Base-by-base conservation (phyloP, 30 jellyfish, hydroid and myxozoan species). In the Aurelia aurita region DNA sequence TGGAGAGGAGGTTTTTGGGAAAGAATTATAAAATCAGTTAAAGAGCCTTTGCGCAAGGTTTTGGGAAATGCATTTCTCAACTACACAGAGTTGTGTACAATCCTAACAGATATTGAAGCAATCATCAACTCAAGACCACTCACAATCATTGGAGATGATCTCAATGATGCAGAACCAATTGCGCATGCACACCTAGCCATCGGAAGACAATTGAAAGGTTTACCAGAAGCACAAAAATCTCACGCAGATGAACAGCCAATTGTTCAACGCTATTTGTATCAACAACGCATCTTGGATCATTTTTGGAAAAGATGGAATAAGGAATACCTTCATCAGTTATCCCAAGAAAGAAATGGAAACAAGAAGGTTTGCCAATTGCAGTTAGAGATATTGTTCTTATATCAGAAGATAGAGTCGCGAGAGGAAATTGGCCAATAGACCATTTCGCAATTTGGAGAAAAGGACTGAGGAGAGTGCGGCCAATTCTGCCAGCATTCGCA, bases 1-100 rank as follows among this genome's bases (percentile, higher is more conserved):
- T 81, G 90, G 92, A 65, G 80, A 46, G 80, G 89, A 7, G 92
- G 89, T 15, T 67, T 67, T 25, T 82, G 72, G 25, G 92, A 69
- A 51, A 45, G 82, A 21, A 26, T 82, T 12, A 82, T 67, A 15
- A 88, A 69, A 43, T 26, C 64, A 26, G 80, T 60, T 14, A 67
- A 82, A 34, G 22, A 21, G 5, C 63, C 78, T 14, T 22, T 82
- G 10, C 7, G n/a, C 39, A 69, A 70, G 26, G 16, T 39, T 19
- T 21, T 79, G 18, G 34, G 87, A 19, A 62, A n/a, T 22, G 43
- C 87, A 21, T 35, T 63, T 5, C 70, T 79, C 12, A 60, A 79
- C 21, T 45, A 21, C 51, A 63, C 46, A 55, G 92, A 82, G 43
- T n/a, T 82, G 62, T 47, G 18, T 16, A 82, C 92, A 25, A 39